phyloP scores from a whole-genome alignment of 2,888 invertebrate species.

The Cephus spinipes region DNA sequence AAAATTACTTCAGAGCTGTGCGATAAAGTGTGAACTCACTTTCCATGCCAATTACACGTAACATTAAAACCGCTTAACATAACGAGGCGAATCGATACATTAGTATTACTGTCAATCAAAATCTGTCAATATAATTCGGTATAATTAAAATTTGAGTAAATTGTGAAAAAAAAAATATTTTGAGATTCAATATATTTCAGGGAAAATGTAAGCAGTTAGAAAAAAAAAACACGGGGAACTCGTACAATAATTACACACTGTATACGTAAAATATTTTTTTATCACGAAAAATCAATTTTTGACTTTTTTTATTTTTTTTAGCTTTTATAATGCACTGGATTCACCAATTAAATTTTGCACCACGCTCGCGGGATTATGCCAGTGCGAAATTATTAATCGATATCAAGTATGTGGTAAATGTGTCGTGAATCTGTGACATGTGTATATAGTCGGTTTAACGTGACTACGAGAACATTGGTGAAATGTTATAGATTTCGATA shows the following conservation, averaged over 20 bases:
- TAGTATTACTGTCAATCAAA: not conserved
- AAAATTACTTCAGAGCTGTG: not conserved
- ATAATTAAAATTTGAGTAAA: not conserved
- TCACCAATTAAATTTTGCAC: not conserved
- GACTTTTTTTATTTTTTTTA: not conserved
- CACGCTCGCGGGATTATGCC: not conserved
- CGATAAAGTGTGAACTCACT: not conserved
- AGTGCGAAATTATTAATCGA: not conserved
- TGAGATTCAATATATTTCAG: no score
- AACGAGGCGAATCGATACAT: not conserved
- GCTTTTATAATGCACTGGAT: not conserved
- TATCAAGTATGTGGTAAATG: not conserved
- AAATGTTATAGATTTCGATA: not conserved
- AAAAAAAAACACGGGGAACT: no score
- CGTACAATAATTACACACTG: no score
- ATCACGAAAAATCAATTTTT: not conserved
- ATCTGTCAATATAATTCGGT: not conserved
- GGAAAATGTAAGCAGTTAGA: no score
- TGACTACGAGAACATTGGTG: not conserved
- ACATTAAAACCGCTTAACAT: not conserved
- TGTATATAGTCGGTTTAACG: not conserved
- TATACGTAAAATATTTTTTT: not conserved
- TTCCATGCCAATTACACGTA: not conserved
- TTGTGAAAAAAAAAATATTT: no score
- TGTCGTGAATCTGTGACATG: not conserved